A percentile compares a stretch with the other conserved stretches of the same genome.
These are phyloP conservation scores for Nemurella pictetii DNA, from an alignment of 2,888 invertebrate genomes.

Conservation along the genomic window DNA sequence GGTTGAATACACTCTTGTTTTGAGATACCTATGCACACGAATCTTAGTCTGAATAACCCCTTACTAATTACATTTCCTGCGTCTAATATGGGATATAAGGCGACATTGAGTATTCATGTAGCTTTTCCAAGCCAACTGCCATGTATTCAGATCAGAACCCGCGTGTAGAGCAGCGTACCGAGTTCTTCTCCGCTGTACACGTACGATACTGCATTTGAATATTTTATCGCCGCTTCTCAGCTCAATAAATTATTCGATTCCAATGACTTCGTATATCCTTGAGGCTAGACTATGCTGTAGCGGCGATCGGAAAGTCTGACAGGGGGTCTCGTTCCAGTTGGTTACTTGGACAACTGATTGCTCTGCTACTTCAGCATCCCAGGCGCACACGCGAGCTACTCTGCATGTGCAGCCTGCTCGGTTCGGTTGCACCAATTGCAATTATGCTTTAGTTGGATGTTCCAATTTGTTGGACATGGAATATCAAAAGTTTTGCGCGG, in stretches of 20 bases:
- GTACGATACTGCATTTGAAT: neutral
- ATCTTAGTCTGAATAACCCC: neutral
- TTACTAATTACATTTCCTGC: neutral
- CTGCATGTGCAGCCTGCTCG: neutral
- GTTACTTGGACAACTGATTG: neutral
- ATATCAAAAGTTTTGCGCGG: neutral
- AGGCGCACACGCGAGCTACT: neutral
- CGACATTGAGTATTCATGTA: neutral
- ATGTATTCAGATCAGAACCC: neutral
- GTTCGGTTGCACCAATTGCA: neutral
- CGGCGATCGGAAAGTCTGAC: neutral
- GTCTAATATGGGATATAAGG: neutral
- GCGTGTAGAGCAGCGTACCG: neutral
- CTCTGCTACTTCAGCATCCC: neutral
- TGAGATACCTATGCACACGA: neutral
- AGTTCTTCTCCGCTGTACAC: neutral
- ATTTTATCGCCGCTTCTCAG: neutral
- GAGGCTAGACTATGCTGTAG: too few species aligned
- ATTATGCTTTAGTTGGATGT: neutral
- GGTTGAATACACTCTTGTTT: neutral
- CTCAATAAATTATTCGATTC: neutral
- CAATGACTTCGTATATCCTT: neutral
- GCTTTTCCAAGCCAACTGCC: neutral
- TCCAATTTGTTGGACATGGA: neutral
- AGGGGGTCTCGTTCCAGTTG: slow-evolving; percentile 3